Conservation (phyloP, 2,113 vertebrate species). For the Numida meleagris region DNA sequence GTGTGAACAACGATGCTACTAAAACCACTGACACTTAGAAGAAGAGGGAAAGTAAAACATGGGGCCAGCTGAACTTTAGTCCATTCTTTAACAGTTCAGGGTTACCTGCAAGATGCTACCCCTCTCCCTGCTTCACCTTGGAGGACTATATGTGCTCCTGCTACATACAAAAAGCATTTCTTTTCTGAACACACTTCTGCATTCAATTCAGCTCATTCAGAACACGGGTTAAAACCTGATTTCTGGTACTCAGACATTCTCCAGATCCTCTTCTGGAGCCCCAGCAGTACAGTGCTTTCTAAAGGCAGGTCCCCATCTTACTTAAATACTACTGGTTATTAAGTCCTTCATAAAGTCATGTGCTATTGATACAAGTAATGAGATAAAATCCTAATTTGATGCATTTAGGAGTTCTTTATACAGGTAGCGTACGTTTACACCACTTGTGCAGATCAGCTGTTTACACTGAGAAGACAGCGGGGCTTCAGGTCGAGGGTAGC, state of each 20-base stretch:
- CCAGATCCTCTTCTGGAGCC: neutral
- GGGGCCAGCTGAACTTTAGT: neutral
- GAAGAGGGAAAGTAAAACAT: neutral
- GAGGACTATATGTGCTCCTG: neutral
- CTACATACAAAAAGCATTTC: neutral
- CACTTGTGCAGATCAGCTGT: neutral
- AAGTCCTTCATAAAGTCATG: constrained; percentile 45
- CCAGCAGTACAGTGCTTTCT: neutral
- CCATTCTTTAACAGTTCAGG: neutral
- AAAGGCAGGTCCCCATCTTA: constrained; percentile 8
- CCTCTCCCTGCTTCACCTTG: neutral
- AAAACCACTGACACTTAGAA: neutral
- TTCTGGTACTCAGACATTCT: neutral
- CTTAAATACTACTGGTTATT: neutral
- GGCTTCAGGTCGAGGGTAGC: neutral
- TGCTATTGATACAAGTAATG: constrained; percentile 25
- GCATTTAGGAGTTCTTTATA: constrained; percentile 21
- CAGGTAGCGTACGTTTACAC: constrained; percentile 2
- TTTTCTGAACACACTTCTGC: neutral
- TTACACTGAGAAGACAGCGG: neutral
- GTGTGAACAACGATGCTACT: neutral
- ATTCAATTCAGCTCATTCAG: neutral
- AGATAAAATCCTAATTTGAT: constrained; percentile 19
- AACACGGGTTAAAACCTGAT: neutral
- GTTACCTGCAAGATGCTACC: neutral